A percentile compares a stretch with the other conserved stretches of the same genome.
Evolutionary conservation across 1,140 invertebrate genomes (phyloP).

Genomic region (Latrodectus geometricus): DNA sequence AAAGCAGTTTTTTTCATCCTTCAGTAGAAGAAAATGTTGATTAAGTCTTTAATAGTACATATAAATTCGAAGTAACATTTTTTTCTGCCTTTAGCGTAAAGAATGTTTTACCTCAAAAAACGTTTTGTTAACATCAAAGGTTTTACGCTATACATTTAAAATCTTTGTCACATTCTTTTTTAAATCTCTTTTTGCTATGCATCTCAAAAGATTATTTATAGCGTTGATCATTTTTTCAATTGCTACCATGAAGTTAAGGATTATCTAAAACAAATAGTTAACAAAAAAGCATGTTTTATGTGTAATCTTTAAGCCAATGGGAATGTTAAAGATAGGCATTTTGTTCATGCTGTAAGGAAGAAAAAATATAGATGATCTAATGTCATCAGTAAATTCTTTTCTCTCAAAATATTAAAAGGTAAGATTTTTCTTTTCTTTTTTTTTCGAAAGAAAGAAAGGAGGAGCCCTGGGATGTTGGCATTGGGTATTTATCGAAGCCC

Average conservation of each 20-base stretch:
- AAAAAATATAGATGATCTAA: slow-evolving; percentile 53
- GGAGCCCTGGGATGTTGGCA: slow-evolving; percentile 57
- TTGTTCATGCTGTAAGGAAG: slow-evolving; percentile 8
- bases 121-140: background rate
- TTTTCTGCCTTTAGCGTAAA: background rate
- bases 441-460: slow-evolving; percentile 11
- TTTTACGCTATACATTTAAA: background rate
- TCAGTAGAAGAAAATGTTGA: background rate
- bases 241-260: slow-evolving; percentile 31
- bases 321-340: slow-evolving; percentile 48
- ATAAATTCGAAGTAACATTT: background rate
- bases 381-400: slow-evolving; percentile 56
- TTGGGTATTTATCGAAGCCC: slow-evolving; percentile 58
- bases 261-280: slow-evolving; percentile 52
- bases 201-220: slow-evolving; percentile 38
- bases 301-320: slow-evolving; percentile 60
- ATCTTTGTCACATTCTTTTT: slow-evolving; percentile 23
- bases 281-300: slow-evolving; percentile 49
- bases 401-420: slow-evolving; percentile 46
- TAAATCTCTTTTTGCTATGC: slow-evolving; percentile 13
- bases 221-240: slow-evolving; percentile 26
- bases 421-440: slow-evolving; percentile 24
- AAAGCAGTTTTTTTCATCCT: background rate
- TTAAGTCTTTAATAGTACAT: background rate
- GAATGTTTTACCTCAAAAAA: slow-evolving; percentile 2